A percentile compares a stretch with the other conserved stretches of the same genome.
Conservation (phyloP, 2,888 invertebrate genomes). For the Melanostoma mellinum region DNA sequence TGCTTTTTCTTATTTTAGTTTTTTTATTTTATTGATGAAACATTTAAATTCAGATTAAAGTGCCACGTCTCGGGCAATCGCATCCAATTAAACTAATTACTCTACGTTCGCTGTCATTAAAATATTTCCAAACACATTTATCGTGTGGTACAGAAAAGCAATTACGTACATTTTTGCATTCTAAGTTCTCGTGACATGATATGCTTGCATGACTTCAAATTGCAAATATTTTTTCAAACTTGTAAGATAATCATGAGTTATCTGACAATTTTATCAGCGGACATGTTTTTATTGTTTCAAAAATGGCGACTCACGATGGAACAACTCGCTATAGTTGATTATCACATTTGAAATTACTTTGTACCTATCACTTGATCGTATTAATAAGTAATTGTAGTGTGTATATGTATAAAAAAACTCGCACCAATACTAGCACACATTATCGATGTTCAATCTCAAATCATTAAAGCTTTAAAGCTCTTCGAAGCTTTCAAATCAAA, state of each 20-base stretch:
- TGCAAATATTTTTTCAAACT: neutral
- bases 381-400: too few species aligned
- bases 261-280: slow-evolving; percentile 18
- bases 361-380: too few species aligned
- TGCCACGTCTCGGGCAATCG: slow-evolving; percentile 27
- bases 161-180: neutral
- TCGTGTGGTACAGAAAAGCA: neutral
- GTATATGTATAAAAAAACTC: too few species aligned
- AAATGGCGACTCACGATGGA: neutral
- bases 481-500: too few species aligned
- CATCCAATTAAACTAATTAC: slow-evolving; percentile 10
- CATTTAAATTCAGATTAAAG: neutral
- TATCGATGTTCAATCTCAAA: too few species aligned
- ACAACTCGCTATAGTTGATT: slow-evolving; percentile 9
- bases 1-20: neutral
- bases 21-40: slow-evolving; percentile 7
- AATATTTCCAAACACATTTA: neutral
- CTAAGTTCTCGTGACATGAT: too few species aligned
- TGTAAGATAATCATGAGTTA: slow-evolving; percentile 9
- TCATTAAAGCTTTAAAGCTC: too few species aligned
- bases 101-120: neutral
- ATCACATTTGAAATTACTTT: neutral
- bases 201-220: too few species aligned
- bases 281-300: neutral
- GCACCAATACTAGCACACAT: too few species aligned